These are phyloP conservation scores for Augochlora pura DNA, from an alignment of 1,140 invertebrate genomes.

Conservation along the genomic window DNA sequence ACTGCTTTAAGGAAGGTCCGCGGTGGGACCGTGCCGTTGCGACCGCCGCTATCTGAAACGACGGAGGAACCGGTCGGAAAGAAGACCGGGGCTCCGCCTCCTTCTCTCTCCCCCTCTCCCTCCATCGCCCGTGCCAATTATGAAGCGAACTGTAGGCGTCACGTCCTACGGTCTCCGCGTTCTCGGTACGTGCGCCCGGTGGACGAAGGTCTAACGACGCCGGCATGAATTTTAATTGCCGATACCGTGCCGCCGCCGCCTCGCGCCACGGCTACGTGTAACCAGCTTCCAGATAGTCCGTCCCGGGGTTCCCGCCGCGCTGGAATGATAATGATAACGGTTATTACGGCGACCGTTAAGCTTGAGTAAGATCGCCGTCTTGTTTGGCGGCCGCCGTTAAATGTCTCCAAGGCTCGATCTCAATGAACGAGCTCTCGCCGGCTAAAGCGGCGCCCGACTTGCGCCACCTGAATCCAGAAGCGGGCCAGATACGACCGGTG, in stretches of 20 bases:
- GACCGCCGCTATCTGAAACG: not conserved
- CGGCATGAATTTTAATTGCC: slow-evolving; percentile 70
- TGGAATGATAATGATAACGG: slow-evolving; percentile 62
- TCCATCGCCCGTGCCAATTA: not conserved
- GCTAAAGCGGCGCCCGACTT: not conserved
- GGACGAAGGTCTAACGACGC: slow-evolving; percentile 66
- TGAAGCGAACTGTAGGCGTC: not conserved
- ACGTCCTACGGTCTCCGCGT: not conserved
- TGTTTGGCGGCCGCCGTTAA: slow-evolving; percentile 47
- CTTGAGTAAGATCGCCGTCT: slow-evolving; percentile 61
- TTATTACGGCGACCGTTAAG: slow-evolving; percentile 57
- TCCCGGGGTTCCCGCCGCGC: not conserved
- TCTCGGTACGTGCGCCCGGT: not conserved
- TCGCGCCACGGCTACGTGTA: slow-evolving; percentile 48
- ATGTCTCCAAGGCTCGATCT: slow-evolving; percentile 55
- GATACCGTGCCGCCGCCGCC: slow-evolving; percentile 60
- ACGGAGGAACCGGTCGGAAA: too few species aligned
- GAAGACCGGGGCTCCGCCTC: too few species aligned
- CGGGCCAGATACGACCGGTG: not conserved
- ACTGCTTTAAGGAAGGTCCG: not conserved
- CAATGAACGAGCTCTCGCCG: slow-evolving; percentile 20
- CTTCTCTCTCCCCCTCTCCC: too few species aligned
- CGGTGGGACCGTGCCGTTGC: not conserved
- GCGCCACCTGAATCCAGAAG: too few species aligned
- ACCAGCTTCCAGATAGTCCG: slow-evolving; percentile 59